Percentiles rank a stretch among this genome's conserved stretches.
Conservation (phyloP, 2,113 vertebrate genomes). For the Crotophaga sulcirostris region DNA sequence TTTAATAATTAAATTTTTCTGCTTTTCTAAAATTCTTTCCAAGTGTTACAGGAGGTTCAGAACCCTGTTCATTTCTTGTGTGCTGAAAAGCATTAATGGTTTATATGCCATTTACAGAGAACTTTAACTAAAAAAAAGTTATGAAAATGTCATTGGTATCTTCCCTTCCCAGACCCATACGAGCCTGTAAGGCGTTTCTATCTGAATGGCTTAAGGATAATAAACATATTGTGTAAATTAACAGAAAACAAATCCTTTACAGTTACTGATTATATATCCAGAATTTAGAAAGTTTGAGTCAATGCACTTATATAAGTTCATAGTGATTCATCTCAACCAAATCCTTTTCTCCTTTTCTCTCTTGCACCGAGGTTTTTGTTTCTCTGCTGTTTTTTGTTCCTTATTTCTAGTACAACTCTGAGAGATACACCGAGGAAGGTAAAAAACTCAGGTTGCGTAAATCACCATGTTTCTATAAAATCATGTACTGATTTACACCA, state of each 20-base stretch:
- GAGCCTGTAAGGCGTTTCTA: not conserved
- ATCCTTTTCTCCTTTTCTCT: not conserved
- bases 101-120: constrained; percentile 16
- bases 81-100: constrained; percentile 27
- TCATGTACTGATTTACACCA: not conserved
- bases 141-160: not conserved
- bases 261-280: not conserved
- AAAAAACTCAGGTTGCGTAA: not conserved
- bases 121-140: constrained; percentile 17
- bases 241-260: not conserved
- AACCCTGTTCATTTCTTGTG: constrained; percentile 29
- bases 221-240: not conserved
- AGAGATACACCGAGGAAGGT: not conserved
- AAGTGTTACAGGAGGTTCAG: constrained; percentile 45
- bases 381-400: not conserved
- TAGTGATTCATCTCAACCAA: not conserved
- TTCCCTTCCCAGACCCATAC: not conserved
- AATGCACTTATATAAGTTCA: not conserved
- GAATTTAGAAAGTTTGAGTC: not conserved
- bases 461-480: not conserved
- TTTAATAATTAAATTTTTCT: constrained; percentile 71
- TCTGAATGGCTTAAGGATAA: constrained; percentile 3
- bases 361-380: not conserved
- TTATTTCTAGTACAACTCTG: not conserved
- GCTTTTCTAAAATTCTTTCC: constrained; percentile 62